Evolutionary conservation across 2,888 invertebrate genomes (phyloP), one percentile per base, ranked within the genome.

Genomic region (Rambutsinella grinnellia): DNA sequence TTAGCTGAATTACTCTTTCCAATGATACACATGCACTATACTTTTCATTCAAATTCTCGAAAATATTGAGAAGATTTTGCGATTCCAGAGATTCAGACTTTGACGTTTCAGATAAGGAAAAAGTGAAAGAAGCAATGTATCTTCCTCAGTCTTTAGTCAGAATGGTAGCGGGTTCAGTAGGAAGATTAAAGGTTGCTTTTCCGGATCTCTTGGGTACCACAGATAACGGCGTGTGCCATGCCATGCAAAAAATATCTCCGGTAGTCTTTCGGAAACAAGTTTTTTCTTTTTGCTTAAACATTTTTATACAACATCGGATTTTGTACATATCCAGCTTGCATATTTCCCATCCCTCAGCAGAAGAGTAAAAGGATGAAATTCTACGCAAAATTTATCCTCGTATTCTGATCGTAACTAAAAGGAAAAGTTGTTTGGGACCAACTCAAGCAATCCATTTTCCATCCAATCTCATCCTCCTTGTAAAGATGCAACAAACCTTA

Each of bases 151-250:
- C n/a, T n/a, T n/a, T n/a, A n/a, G n/a, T n/a, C n/a, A n/a, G n/a
- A n/a, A n/a, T n/a, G n/a, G n/a, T n/a, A n/a, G n/a, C 15, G 47
- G n/a, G 57, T 67, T 57, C 66, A 56, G 46, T 27, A 10, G 36
- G 57, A 57, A 67, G 66, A 67, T 67, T 67, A 67, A 67, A 67
- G 66, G 66, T 67, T 67, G 66, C 47, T 57, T 67, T 57, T 57
- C 47, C 46, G 24, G 44, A 62, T 67, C 57, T 57, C 57, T 53
- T 13, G 51, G 63, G 63, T 67, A 28, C 47, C 23, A 47, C 62
- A 62, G 62, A 62, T 62, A 62, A 49, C 62, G 62, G 56, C 66
- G 13, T 26, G 49, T n/a, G n/a, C n/a, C n/a, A n/a, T n/a, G n/a
- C 23, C 19, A 21, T 17, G 27, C 19, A 23, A 49, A 21, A 51